phyloP scores from a whole-genome alignment of 2,113 vertebrate genomes.

The Edolisoma coerulescens region DNA sequence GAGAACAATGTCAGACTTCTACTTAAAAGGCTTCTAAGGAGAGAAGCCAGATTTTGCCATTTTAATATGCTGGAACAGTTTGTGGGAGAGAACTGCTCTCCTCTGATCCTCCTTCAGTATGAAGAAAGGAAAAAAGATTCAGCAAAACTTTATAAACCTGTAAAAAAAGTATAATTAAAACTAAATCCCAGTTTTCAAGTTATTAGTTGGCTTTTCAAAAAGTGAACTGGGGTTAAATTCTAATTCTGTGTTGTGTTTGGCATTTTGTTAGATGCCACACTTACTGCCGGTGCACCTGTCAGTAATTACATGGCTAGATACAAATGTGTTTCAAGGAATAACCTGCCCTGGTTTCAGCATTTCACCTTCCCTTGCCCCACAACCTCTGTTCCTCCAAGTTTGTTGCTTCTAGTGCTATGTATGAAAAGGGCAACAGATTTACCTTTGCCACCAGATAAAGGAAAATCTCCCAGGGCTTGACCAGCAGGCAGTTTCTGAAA shows the following conservation, averaged over 20 bases:
- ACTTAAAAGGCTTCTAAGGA: neutral
- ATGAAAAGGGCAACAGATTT: neutral
- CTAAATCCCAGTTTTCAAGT: neutral
- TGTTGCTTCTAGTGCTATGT: neutral
- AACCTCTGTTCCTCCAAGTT: neutral
- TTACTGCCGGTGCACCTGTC: neutral
- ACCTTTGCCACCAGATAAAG: neutral
- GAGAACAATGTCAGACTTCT: neutral
- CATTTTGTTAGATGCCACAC: neutral
- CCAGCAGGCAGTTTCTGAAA: neutral
- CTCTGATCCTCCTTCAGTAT: neutral
- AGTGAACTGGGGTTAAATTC: neutral
- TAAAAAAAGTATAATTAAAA: neutral
- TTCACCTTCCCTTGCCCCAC: neutral
- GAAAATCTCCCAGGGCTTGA: neutral
- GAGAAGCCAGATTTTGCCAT: neutral
- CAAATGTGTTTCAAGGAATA: neutral
- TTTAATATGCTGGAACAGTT: slow-evolving; percentile 19
- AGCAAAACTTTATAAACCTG: neutral
- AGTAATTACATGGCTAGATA: neutral
- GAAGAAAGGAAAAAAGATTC: neutral
- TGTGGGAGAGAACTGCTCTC: neutral
- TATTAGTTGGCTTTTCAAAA: neutral
- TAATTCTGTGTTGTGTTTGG: neutral
- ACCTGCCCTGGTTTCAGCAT: neutral